Evolutionary conservation across 2,888 invertebrate genomes (phyloP), one percentile per base, ranked within the genome.

Genomic region (Linnaemya vulpina): DNA sequence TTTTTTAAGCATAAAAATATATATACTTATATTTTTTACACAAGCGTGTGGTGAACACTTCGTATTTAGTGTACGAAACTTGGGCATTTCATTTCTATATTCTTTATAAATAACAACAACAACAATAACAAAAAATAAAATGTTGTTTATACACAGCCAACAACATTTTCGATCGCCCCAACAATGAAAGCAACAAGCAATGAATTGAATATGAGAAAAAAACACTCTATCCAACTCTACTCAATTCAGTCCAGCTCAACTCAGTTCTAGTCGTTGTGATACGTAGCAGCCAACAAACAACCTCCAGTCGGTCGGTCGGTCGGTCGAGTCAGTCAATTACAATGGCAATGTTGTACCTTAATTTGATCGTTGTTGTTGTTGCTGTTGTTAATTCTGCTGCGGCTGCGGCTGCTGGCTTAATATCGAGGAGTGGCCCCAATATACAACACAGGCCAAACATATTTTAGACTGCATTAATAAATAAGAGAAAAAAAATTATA

Each of bases 331-430:
- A 73, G 71, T 55, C 67, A 51, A 49, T 79, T 82, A 79, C 85
- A 85, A 82, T 85, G 78, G 82, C 85, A 79, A 79, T 82, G 82
- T 85, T 85, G 78, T 82, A 85, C 85, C 82, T 85, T 82, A 82
- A 77, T 79, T 79, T 83, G 55, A 74, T 75, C 75, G 40, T 49
- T 75, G 62, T 68, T 68, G 30, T 58, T 73, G 30, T 67, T 58
- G 17, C 67, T 74, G 17, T 51, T 71, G 20, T 51, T 67, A 30
- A 67, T 67, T 17, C 71, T 74, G 25, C 43, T 70, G 20, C 49
- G 68, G 17, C 35, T 70, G 25, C 15, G 71, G 76, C 55, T 58
- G 71, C 58, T 83, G 71, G 58, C 76, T 83, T 73, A 76, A 85
- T 82, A 85, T 71, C 71, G 85, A 85, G 85, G 85, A 85, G 85